A percentile compares a stretch with the other conserved stretches of the same genome.
Conservation (phyloP, 2,888 invertebrate species). For the Torymus aiolomorphi region DNA sequence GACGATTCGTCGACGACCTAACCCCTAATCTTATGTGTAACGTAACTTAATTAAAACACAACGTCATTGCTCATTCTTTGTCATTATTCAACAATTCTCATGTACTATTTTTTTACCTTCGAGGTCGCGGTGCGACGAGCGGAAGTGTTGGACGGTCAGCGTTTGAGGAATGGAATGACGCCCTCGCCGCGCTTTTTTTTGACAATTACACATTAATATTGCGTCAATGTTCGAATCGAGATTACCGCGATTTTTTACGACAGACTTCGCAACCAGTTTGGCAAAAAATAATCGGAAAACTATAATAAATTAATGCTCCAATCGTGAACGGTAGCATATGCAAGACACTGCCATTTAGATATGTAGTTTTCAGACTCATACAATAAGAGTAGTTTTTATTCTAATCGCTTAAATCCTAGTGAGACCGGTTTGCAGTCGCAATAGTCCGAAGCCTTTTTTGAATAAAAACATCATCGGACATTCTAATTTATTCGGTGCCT, state of each 20-base stretch:
- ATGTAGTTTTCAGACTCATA: not conserved
- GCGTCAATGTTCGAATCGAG: too few relatives aligned
- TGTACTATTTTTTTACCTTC: not conserved
- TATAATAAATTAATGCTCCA: too few relatives aligned
- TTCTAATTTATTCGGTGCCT: too few relatives aligned
- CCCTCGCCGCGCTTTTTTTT: not conserved
- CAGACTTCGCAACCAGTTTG: too few relatives aligned
- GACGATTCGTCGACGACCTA: conserved; percentile 4
- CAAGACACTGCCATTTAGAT: not conserved
- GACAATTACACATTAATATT: too few relatives aligned
- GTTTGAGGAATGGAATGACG: conserved; percentile 41
- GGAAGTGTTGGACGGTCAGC: not conserved
- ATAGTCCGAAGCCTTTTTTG: too few relatives aligned
- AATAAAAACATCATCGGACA: not conserved
- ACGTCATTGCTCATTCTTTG: conserved; percentile 7
- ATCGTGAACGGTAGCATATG: too few relatives aligned
- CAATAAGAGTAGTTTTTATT: not conserved
- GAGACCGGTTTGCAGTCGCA: too few relatives aligned
- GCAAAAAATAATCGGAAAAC: too few relatives aligned
- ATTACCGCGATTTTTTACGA: too few relatives aligned
- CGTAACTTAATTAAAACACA: conserved; percentile 28
- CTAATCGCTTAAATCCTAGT: too few relatives aligned
- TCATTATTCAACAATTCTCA: conserved; percentile 31
- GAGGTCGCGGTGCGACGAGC: not conserved
- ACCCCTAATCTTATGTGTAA: conserved; percentile 10